These are phyloP conservation scores for Scaptomyza graminum DNA, from an alignment of 1,140 invertebrate species.

Conservation along the genomic window DNA sequence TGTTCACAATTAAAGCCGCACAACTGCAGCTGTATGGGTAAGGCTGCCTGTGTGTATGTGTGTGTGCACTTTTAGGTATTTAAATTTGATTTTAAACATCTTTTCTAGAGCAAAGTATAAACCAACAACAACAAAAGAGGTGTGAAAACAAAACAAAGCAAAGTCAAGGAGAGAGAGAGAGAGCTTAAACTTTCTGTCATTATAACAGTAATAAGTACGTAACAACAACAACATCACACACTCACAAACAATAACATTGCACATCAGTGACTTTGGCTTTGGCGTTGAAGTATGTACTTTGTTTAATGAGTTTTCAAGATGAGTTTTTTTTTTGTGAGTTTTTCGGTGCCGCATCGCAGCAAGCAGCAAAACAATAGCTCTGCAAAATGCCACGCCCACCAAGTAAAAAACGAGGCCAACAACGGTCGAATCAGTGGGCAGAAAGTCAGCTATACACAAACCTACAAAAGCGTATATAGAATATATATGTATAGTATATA, in stretches of 20 bases:
- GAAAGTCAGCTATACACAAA: not conserved
- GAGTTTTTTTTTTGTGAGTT: slow-evolving; percentile 36
- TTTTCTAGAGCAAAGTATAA: slow-evolving; percentile 24
- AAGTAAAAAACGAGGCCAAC: slow-evolving; percentile 30
- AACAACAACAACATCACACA: slow-evolving; percentile 3
- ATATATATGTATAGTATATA: slow-evolving; percentile 3
- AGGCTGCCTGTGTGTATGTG: slow-evolving; percentile 14
- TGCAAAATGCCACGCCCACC: slow-evolving; percentile 37
- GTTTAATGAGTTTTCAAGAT: slow-evolving; percentile 75
- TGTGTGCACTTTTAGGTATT: slow-evolving; percentile 46
- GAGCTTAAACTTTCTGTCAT: slow-evolving; percentile 40
- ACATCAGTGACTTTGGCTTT: slow-evolving; percentile 48
- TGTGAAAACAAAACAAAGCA: slow-evolving; percentile 40
- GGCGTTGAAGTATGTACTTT: slow-evolving; percentile 74
- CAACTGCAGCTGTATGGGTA: slow-evolving; percentile 41
- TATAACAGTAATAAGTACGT: slow-evolving; percentile 54
- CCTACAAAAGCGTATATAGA: not conserved
- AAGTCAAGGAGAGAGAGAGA: slow-evolving; percentile 24
- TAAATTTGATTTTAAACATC: slow-evolving; percentile 63
- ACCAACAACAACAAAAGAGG: slow-evolving; percentile 32
- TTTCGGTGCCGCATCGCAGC: slow-evolving; percentile 37
- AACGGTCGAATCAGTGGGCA: slow-evolving; percentile 9
- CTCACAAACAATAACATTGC: slow-evolving; percentile 11
- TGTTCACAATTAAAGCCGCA: slow-evolving; percentile 52
- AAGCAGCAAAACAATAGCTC: slow-evolving; percentile 41